These are phyloP conservation scores for Drosophila ficusphila DNA, from an alignment of 1,140 invertebrate genomes.

Conservation along the genomic window DNA sequence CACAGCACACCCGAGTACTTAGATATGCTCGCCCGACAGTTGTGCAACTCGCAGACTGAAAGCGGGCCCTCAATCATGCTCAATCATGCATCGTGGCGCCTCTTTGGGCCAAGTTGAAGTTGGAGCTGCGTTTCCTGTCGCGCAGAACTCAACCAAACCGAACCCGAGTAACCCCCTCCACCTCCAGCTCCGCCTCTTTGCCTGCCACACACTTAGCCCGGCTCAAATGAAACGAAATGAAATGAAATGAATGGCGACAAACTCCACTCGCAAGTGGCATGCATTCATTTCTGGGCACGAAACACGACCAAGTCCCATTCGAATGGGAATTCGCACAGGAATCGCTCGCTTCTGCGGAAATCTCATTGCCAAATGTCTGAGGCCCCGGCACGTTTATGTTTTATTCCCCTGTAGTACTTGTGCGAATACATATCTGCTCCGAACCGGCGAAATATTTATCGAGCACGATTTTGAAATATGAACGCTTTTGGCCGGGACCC, in stretches of 20 bases:
- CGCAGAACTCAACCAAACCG: conserved; percentile 21
- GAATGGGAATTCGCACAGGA: conserved; percentile 57
- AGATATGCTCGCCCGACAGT: conserved; percentile 19
- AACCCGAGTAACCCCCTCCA: background rate
- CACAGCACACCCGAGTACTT: conserved; percentile 4
- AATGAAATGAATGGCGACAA: conserved; percentile 72
- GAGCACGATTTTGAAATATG: conserved; percentile 81
- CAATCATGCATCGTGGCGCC: conserved; percentile 78
- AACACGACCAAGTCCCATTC: conserved; percentile 21
- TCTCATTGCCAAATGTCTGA: conserved; percentile 60
- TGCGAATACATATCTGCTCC: conserved; percentile 53
- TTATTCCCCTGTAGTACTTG: conserved; percentile 28
- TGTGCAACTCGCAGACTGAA: conserved; percentile 56
- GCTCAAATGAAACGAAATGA: conserved; percentile 22
- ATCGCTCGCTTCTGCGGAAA: conserved; percentile 45
- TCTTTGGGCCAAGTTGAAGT: conserved; percentile 41
- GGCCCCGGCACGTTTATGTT: conserved; percentile 61
- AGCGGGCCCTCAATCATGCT: conserved; percentile 68
- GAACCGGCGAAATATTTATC: conserved; percentile 74
- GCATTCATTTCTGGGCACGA: conserved; percentile 71
- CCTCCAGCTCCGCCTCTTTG: background rate
- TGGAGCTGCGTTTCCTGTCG: conserved; percentile 68
- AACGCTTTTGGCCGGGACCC: conserved; percentile 51
- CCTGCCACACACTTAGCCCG: background rate
- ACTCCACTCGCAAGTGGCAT: conserved; percentile 67